Percentiles rank a stretch among this genome's conserved stretches.
These are phyloP conservation scores for Chloropsis hardwickii DNA, from an alignment of 2,113 vertebrate species.

Conservation along the genomic window DNA sequence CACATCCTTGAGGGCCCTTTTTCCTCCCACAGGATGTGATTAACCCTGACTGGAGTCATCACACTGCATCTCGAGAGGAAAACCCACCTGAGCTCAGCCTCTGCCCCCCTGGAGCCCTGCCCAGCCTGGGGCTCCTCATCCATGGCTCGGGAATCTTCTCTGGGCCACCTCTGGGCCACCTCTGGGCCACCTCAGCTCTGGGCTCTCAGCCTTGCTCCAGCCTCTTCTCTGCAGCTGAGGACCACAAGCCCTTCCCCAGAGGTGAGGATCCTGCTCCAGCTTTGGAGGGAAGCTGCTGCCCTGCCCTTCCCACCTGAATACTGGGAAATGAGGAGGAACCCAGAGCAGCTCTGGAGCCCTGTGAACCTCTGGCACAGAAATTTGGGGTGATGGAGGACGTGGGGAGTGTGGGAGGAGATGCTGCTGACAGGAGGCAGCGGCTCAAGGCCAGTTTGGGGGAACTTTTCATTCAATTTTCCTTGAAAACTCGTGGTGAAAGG, in stretches of 20 bases:
- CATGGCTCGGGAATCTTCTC: accelerated
- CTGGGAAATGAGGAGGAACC: accelerated
- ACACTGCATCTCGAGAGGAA: neutral
- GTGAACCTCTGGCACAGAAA: neutral
- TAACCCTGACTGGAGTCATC: neutral
- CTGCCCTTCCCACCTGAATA: neutral
- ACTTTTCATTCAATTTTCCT: neutral
- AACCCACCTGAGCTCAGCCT: neutral
- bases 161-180: neutral
- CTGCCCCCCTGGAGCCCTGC: accelerated
- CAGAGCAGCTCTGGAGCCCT: neutral
- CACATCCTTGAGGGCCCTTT: neutral
- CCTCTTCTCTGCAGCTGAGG: neutral
- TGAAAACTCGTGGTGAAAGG: neutral
- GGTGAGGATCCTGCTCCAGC: neutral
- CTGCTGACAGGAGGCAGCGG: neutral
- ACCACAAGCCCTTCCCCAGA: accelerated
- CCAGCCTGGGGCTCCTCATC: accelerated
- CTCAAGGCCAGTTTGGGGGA: neutral
- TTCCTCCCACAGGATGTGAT: slow-evolving; percentile 42
- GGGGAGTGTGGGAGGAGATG: neutral
- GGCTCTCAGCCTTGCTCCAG: neutral
- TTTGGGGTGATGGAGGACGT: neutral
- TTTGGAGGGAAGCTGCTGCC: neutral
- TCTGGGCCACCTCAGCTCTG: accelerated